Evolutionary conservation across 2,888 invertebrate species (phyloP), one percentile per base, ranked within the genome.

Genomic region (Drosophila niveifrons): DNA sequence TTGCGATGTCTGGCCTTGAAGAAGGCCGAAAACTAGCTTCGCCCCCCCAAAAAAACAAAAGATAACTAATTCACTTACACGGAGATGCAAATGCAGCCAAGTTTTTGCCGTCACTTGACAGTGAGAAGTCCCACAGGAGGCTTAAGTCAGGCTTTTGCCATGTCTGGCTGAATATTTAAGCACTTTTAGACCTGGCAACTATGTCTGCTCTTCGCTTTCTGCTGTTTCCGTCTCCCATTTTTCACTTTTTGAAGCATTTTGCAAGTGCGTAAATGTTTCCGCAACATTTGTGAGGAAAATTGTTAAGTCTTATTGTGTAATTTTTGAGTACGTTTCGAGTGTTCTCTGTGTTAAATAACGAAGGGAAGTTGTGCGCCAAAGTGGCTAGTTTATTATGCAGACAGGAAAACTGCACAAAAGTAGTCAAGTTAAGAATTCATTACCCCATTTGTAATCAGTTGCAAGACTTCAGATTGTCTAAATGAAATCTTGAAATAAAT

Each of bases 1-100:
- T 44, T 82, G 62, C 51, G 53, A 48, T 44, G 41, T 48, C 28
- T 62, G 15, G 9, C 39, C 13, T n/a, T 6, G 18, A 34, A 39
- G 3, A n/a, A 13, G 41, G 10, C 31, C 13, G 57, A 53, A 56
- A 18, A 18, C 8, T 11, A 23, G 2, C 51, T 11, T 44, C 39
- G 11, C 9, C 15, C 10, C 53, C 50, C 44, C n/a, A n/a, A 17
- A 13, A 51, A 47, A 44, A 58, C 31, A 34, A 63, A 66, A 39
- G n/a, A 29, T 36, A 51, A 31, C 63, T 47, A 55, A 72, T 80
- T 69, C 63, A 52, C 52, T 77, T 62, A 67, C 64, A 58, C 46
- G 59, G 17, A 66, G 77, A 75, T 82, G 76, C 72, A 82, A 85
- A 77, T 84, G 77, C 72, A 69, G 57, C 8, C 43, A 15, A 50